Evolutionary conservation across 2,797 vertebrate genomes (phyloP), one percentile per base, ranked within the genome.

Genomic region (Sandelia bainsii): DNA sequence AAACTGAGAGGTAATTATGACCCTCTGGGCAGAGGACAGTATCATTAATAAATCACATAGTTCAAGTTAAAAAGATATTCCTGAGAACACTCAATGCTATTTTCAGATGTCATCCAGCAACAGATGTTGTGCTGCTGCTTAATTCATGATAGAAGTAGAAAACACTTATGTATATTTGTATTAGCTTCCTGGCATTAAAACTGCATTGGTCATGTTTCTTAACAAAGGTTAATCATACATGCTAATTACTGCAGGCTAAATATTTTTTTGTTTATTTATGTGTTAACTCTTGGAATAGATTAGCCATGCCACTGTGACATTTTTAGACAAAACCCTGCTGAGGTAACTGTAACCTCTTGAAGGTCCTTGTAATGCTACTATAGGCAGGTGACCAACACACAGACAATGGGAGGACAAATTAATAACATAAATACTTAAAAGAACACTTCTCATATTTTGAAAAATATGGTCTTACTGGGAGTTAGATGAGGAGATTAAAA

Each of bases 41-140:
- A 52, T 70, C 44, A 60, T 68, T 76, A 46, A 59, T 62, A 82
- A 62, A 82, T 81, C 23, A 66, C n/a, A 67, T 8, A 49, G 54
- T 49, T 81, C 59, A 89, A 72, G 59, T 51, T 82, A 64, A 77
- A 79, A 75, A 76, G 68, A 58, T 73, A 77, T 77, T 69, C 67
- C 72, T 75, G 73, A 75, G 57, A 73, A 71, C 29, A 57, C 9
- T 50, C 16, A 19, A 14, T 1, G 49, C 14, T 11, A 16, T 46
- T 17, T 77, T 86, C 48, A 56, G 34, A 59, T 72, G 67, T 46
- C 37, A 72, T 62, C 17, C 19, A 57, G 19, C 44, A 54, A 56
- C 53, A 8, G 51, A 52, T 0, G 3, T 40, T 59, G 52, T 23
- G 27, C 34, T 39, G 23, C 49, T 45, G 22, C 20, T 58, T 62